Conservation (phyloP, 2,888 invertebrate species). For the Ichneumoninae sp. region DNA sequence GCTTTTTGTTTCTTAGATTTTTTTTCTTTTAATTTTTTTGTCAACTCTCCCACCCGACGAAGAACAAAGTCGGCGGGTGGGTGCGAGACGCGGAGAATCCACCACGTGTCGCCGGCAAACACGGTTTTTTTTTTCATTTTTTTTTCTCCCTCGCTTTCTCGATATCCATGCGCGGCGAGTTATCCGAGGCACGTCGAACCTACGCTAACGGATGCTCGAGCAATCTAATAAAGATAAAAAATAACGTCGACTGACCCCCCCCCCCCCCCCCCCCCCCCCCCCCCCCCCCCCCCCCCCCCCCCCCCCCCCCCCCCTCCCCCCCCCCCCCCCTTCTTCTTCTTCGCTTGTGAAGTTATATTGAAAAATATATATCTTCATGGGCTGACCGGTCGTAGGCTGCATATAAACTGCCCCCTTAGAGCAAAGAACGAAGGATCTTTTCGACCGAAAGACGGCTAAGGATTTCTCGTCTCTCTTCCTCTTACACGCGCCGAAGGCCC, state of each 20-base stretch:
- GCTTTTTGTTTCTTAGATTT: slow-evolving; percentile 69
- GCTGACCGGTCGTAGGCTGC: slow-evolving; percentile 81
- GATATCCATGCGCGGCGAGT: slow-evolving; percentile 78
- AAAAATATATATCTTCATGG: slow-evolving; percentile 80
- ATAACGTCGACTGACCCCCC: slow-evolving; percentile 78
- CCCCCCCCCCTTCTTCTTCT: slow-evolving; percentile 65
- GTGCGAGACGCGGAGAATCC: slow-evolving; percentile 44
- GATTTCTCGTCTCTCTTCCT: slow-evolving; percentile 61
- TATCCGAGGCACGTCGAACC: slow-evolving; percentile 78
- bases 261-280: slow-evolving; percentile 66
- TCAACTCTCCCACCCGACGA: slow-evolving; percentile 35
- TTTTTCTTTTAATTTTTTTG: slow-evolving; percentile 49
- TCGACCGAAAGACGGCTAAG: slow-evolving; percentile 29
- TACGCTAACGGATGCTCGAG: slow-evolving; percentile 79
- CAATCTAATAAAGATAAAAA: slow-evolving; percentile 84
- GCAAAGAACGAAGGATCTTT: slow-evolving; percentile 52
- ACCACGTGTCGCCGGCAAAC: slow-evolving; percentile 73
- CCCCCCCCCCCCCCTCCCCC: slow-evolving; percentile 67
- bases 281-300: slow-evolving; percentile 68
- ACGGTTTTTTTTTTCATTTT: not conserved
- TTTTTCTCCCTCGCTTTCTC: slow-evolving; percentile 38
- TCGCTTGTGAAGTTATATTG: slow-evolving; percentile 78
- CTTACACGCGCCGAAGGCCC: not conserved
- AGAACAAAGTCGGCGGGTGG: slow-evolving; percentile 7
- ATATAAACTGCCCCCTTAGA: slow-evolving; percentile 83